Conservation (phyloP, 2,797 vertebrate genomes). For the Sparus aurata region DNA sequence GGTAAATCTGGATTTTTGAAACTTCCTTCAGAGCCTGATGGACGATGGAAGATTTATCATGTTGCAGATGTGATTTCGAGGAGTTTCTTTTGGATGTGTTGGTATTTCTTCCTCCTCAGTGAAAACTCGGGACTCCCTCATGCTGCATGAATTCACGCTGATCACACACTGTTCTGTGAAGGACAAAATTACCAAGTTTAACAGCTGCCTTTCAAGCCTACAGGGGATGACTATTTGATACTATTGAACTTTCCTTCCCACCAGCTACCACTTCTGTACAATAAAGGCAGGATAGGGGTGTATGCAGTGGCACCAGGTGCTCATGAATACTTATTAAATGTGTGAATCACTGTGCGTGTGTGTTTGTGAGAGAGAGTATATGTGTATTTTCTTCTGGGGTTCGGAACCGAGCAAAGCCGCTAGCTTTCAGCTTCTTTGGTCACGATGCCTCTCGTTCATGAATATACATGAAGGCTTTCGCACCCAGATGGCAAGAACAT, state of each 20-base stretch:
- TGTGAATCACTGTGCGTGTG: conserved; percentile 52
- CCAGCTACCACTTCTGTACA: conserved; percentile 27
- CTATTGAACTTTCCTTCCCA: conserved; percentile 31
- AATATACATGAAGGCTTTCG: conserved; percentile 77
- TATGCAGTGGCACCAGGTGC: conserved; percentile 68
- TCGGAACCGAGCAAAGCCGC: conserved; percentile 47
- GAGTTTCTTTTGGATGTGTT: not conserved
- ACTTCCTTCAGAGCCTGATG: not conserved
- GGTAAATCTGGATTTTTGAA: not conserved
- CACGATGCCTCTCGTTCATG: conserved; percentile 69
- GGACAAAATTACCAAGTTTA: conserved; percentile 35
- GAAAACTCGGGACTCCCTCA: conserved; percentile 1
- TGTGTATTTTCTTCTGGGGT: conserved; percentile 42
- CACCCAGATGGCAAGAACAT: conserved; percentile 75
- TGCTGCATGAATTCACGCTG: conserved; percentile 24
- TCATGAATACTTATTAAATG: conserved; percentile 79
- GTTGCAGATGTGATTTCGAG: not conserved
- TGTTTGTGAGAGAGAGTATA: not conserved
- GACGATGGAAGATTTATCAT: not conserved
- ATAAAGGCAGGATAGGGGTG: conserved; percentile 45
- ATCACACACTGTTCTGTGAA: conserved; percentile 22
- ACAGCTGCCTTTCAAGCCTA: conserved; percentile 1
- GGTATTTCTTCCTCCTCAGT: not conserved
- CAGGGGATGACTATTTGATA: conserved; percentile 28
- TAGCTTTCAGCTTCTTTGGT: conserved; percentile 63